Base-by-base conservation (phyloP, 35 echinoderm and acorn worm species). In the Apostichopus californicus region DNA sequence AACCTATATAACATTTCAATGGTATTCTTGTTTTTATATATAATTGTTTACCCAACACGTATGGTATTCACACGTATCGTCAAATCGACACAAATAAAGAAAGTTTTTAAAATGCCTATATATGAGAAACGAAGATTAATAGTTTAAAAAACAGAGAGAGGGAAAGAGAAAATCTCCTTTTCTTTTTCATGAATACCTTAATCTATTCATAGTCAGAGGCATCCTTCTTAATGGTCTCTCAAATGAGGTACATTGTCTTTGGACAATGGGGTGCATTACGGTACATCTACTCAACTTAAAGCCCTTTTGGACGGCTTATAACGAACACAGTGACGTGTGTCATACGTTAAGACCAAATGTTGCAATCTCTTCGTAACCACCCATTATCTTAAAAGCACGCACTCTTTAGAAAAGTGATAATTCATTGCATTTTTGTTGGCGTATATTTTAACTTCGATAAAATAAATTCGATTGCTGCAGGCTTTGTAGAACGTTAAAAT, bases 231-330 rank as follows among this genome's bases (percentile, higher is more conserved):
- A 83, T 83, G 80, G 80, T 83, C 17, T 20, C 25, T 55, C 55
- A 55, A 83, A 53, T 83, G 52, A 55, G 5, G 80, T 12, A n/a
- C 52, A 83, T 83, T 83, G 80, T 83, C 53, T 56, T 83, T 56
- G 80, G n/a, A 83, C 80, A 83, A 83, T 53, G 80, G 55, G 8
- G 64, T 68, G 64, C 18, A 68, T 68, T 68, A 68, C 9, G 11
- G 64, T 68, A 68, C 18, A 14, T 18, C 11, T 10, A 2, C 18
- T 4, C 5, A 18, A 68, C 64, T 14, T 10, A 68, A 68, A 68
- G 18, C 11, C 64, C 9, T 68, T 68, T 68, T 11, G 64, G 64
- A 14, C 11, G 18, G 11, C 18, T 68, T 18, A 68, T 14, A 14
- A 68, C 11, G 18, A 11, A 68, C 64, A 68, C 64, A 68, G 64